A percentile compares a stretch with the other conserved stretches of the same genome.
Conservation (phyloP, 2,113 vertebrate genomes). For the Natator depressus region DNA sequence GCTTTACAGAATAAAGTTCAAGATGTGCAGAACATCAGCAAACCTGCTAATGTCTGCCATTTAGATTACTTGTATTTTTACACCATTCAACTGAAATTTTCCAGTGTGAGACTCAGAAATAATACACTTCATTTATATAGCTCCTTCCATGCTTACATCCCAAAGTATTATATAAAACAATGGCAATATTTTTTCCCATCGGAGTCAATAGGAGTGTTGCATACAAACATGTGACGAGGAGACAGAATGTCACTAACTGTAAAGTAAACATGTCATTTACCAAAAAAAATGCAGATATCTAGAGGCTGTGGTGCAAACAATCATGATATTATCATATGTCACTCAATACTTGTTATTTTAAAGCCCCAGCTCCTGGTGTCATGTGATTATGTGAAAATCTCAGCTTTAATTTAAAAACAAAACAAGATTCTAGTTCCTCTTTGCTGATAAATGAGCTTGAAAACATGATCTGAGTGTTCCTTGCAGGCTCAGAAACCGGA, state of each 20-base stretch:
- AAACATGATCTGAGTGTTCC: background rate
- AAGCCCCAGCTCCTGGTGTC: background rate
- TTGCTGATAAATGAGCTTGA: background rate
- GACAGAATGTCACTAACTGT: background rate
- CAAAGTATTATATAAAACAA: background rate
- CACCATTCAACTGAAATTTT: background rate
- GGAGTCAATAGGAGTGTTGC: background rate
- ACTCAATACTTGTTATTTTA: background rate
- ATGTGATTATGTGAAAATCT: background rate
- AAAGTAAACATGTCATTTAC: background rate
- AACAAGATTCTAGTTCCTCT: background rate
- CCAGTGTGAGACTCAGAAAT: background rate
- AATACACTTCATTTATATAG: fast-evolving
- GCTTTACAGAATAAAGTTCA: background rate
- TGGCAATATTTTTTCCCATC: background rate
- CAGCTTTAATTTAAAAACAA: background rate
- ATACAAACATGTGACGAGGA: too few species aligned
- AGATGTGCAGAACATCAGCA: fast-evolving
- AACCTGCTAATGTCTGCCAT: background rate
- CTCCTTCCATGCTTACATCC: background rate
- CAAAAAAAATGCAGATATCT: background rate
- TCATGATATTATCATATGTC: background rate
- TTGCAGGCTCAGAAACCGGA: background rate
- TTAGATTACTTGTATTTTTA: background rate
- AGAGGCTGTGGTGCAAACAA: background rate